Evolutionary conservation across 2,797 vertebrate species (phyloP).

Genomic region (Otus scops): DNA sequence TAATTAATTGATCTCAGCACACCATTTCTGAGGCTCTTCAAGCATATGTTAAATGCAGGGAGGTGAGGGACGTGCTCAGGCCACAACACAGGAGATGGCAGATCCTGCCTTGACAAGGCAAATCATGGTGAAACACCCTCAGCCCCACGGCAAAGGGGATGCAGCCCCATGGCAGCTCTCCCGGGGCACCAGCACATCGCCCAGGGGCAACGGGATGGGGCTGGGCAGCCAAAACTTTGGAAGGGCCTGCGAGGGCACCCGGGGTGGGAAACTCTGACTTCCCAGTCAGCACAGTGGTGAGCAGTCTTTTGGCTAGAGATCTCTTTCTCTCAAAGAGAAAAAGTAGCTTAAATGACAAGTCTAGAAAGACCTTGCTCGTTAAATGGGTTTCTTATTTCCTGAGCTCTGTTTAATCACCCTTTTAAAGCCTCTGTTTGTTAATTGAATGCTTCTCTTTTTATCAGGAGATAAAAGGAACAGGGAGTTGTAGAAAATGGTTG

Average conservation of each 20-base stretch:
- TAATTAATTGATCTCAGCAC: background rate
- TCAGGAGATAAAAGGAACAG: background rate
- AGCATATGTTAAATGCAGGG: fast-evolving
- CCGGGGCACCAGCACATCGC: fast-evolving
- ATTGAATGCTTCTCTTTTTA: background rate
- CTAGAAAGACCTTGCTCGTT: background rate
- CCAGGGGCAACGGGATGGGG: background rate
- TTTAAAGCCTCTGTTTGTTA: background rate
- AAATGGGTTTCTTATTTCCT: background rate
- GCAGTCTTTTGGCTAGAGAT: background rate
- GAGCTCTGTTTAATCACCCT: constrained; percentile 12
- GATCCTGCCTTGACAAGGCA: background rate
- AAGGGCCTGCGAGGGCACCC: fast-evolving
- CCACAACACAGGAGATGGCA: fast-evolving
- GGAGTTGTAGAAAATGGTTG: background rate
- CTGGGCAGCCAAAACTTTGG: background rate
- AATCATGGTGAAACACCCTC: background rate
- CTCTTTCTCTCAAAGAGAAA: background rate
- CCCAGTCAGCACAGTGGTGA: fast-evolving
- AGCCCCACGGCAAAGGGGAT: fast-evolving
- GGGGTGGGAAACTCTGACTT: fast-evolving
- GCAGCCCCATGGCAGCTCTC: background rate
- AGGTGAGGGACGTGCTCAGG: fast-evolving
- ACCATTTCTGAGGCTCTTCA: background rate
- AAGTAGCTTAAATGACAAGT: background rate